phyloP scores from a whole-genome alignment of 2,888 invertebrate genomes.

The Trissoscelio sp. region DNA sequence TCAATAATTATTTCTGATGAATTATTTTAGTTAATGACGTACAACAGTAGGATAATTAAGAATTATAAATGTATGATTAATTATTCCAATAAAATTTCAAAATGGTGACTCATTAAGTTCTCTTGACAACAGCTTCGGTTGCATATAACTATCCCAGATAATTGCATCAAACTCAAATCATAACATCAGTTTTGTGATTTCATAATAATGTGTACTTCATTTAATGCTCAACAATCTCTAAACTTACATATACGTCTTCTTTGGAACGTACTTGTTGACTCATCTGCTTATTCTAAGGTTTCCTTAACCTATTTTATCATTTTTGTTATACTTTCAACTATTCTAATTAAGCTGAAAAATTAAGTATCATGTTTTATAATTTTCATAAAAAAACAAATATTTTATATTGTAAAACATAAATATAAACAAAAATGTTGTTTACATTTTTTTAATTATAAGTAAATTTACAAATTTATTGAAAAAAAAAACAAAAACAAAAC shows the following conservation, averaged over 20 bases:
- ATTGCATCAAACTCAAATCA: constrained; percentile 25
- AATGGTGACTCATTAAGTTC: too few relatives aligned
- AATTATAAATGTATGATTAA: too few relatives aligned
- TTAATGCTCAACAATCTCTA: constrained; percentile 32
- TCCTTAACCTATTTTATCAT: constrained; percentile 58
- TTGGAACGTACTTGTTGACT: constrained; percentile 46
- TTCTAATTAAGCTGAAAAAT: constrained; percentile 10
- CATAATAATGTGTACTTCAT: constrained; percentile 27
- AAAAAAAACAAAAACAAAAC: too few relatives aligned
- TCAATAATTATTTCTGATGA: too few relatives aligned
- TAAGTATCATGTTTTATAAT: neutral
- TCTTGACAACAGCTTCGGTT: neutral
- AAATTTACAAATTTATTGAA: too few relatives aligned
- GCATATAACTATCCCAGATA: neutral
- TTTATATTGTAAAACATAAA: neutral
- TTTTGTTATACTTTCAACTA: constrained; percentile 38
- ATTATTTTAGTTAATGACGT: too few relatives aligned
- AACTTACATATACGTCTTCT: constrained; percentile 56
- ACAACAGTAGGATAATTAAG: too few relatives aligned
- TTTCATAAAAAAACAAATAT: neutral
- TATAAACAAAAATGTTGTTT: too few relatives aligned
- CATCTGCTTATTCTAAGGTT: constrained; percentile 45
- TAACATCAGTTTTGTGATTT: constrained; percentile 39
- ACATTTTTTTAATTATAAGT: too few relatives aligned
- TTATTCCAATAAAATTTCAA: too few relatives aligned